Evolutionary conservation across 2,113 vertebrate species (phyloP).

Genomic region (Ameiurus melas): DNA sequence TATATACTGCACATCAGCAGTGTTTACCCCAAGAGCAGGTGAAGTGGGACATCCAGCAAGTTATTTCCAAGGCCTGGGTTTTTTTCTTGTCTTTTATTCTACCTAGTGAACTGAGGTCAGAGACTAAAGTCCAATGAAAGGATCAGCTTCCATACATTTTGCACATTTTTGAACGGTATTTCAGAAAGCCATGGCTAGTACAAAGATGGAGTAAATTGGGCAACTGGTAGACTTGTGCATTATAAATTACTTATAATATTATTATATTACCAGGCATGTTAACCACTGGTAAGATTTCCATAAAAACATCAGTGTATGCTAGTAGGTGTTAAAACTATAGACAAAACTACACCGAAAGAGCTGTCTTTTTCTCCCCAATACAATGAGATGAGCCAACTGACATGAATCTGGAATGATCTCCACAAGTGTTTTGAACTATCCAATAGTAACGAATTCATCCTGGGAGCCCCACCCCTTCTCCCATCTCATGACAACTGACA

Average conservation of each 20-base stretch:
- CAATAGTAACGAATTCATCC: too few relatives aligned
- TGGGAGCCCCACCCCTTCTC: too few relatives aligned
- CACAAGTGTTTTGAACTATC: too few relatives aligned
- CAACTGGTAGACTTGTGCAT: background rate
- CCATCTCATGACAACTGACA: too few relatives aligned
- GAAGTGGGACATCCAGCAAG: constrained; percentile 39
- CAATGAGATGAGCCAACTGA: too few relatives aligned
- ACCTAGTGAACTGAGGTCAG: constrained; percentile 32
- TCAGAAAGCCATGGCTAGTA: constrained; percentile 8
- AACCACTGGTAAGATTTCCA: background rate
- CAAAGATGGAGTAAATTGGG: background rate
- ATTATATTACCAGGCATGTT: background rate
- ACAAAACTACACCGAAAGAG: background rate
- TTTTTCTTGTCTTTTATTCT: constrained; percentile 38
- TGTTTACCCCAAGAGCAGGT: constrained; percentile 30
- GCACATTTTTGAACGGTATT: constrained; percentile 1
- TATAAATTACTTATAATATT: background rate
- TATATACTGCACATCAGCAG: constrained; percentile 44
- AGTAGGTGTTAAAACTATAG: background rate
- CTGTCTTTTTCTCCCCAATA: too few relatives aligned
- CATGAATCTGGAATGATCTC: too few relatives aligned
- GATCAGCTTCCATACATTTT: background rate
- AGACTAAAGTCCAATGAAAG: constrained; percentile 34
- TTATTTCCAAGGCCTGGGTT: constrained; percentile 28
- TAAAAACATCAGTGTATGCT: background rate